These are phyloP conservation scores for Ligdia adustata DNA, from an alignment of 2,888 invertebrate species.

Conservation along the genomic window DNA sequence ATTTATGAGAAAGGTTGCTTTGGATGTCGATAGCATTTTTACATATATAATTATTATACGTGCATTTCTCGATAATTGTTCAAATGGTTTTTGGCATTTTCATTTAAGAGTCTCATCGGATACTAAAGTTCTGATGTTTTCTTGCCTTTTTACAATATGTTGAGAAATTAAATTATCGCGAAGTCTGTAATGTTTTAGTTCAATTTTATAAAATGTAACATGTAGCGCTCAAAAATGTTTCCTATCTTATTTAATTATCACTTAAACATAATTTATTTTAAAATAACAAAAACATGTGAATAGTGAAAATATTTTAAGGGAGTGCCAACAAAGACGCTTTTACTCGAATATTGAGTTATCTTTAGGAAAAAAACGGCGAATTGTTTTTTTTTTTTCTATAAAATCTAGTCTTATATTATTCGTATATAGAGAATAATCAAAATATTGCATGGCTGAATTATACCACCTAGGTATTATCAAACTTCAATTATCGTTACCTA, in stretches of 20 bases:
- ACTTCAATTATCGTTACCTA: neutral
- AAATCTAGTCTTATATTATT: constrained; percentile 28
- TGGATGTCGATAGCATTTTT: no score
- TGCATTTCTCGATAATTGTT: no score
- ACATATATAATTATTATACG: no score
- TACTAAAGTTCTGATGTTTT: constrained; percentile 9
- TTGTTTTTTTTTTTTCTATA: constrained; percentile 28
- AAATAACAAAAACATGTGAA: constrained; percentile 17
- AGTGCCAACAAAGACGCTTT: constrained; percentile 18
- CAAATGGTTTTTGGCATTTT: neutral
- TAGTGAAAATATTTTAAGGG: constrained; percentile 8
- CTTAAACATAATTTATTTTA: constrained; percentile 32
- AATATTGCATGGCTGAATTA: neutral
- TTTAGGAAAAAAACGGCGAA: constrained; percentile 2
- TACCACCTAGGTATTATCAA: constrained; percentile 15
- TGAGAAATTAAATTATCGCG: neutral
- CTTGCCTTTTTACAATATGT: constrained; percentile 23
- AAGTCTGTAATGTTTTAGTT: constrained; percentile 6
- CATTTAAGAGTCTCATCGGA: neutral
- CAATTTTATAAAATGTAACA: constrained; percentile 24
- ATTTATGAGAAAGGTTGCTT: no score
- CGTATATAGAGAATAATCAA: neutral
- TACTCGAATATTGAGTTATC: constrained; percentile 18
- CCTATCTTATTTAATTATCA: constrained; percentile 49
- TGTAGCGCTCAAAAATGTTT: constrained; percentile 61